A percentile compares a stretch with the other conserved stretches of the same genome.
These are phyloP conservation scores for Dendropsophus ebraccatus DNA, from an alignment of 2,113 vertebrate genomes.

Conservation along the genomic window DNA sequence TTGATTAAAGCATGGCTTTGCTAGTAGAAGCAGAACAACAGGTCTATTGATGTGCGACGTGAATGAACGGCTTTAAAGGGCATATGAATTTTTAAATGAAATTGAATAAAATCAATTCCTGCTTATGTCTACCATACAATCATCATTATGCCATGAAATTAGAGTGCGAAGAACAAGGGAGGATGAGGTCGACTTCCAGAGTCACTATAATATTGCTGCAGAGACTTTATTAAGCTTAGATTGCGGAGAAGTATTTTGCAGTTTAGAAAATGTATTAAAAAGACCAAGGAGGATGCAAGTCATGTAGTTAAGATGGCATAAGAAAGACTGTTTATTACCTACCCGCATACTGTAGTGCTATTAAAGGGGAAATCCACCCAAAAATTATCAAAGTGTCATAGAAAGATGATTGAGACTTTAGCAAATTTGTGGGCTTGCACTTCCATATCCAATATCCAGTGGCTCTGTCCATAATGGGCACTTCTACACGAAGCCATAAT, in stretches of 20 bases:
- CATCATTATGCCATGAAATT: background rate
- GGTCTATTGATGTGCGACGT: background rate
- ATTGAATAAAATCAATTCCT: slow-evolving; percentile 7
- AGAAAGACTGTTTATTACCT: no score
- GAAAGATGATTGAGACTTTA: background rate
- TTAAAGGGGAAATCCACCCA: no score
- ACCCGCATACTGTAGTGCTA: no score
- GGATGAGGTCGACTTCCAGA: background rate
- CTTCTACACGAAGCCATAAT: no score
- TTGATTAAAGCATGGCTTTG: background rate
- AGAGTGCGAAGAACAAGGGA: background rate
- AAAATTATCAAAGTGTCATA: background rate
- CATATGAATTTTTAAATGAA: background rate
- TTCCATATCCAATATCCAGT: background rate
- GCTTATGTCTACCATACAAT: background rate
- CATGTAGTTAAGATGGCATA: background rate
- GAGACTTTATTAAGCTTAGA: background rate
- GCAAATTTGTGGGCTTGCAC: background rate
- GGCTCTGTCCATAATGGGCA: no score
- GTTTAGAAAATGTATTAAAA: background rate
- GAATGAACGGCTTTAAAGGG: background rate
- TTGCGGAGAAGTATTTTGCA: background rate
- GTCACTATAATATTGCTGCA: background rate
- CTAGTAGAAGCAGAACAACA: background rate
- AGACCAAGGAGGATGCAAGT: background rate